Evolutionary conservation across 2,113 vertebrate species (phyloP), one percentile per base, ranked within the genome.

Genomic region (Pygoscelis antarcticus): DNA sequence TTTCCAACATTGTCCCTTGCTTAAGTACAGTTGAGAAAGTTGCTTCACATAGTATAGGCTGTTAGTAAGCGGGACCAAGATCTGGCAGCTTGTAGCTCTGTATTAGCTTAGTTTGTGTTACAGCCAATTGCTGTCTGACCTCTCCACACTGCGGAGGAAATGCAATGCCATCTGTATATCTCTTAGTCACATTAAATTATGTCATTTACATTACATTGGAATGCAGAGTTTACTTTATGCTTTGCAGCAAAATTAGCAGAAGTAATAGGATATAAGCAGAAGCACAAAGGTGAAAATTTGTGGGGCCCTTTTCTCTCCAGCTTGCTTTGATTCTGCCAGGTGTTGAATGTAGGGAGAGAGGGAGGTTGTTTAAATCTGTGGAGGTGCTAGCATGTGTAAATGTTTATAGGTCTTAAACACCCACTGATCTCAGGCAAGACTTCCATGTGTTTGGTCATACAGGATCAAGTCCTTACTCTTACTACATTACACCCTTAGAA

Each of bases 161-260:
- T 87, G 88, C 91, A 83, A 90, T 88, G 93, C 97, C 97, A 98
- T 97, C 97, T 98, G 97, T 95, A 97, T 83, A 95, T 98, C 97
- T 98, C 97, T 97, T 90, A 97, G 97, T 98, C 97, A 96, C 97
- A 96, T 98, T 97, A 94, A 97, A 98, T 98, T 96, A 97, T 96
- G 95, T 97, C 97, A 98, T 95, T 97, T 97, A 83, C 93, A 89
- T 83, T 66, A 61, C 92, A 61, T 32, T 83, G 96, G 97, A 95
- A 97, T 57, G 83, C 58, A 66, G 64, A 58, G 91, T 97, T 98
- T 97, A 97, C 95, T 95, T 97, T 96, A 81, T 61, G 89, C 95
- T 96, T 87, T 72, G 79, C 4, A 62, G 84, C 79, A 71, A 97
- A 98, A 98, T 97, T 96, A 96, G 92, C 83, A 36, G 13, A 52